Percentiles rank a stretch among this genome's conserved stretches.
phyloP scores from a whole-genome alignment of 2,113 vertebrate genomes.

The human region GRCh38 chrX:130754001-130754500 shows the following conservation, averaged over 20 bases:
- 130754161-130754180: background rate
- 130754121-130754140: background rate
- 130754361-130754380: conserved; percentile 23
- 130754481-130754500: too few relatives aligned
- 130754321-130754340: conserved; percentile 6
- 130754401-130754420: conserved; percentile 1
- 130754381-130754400: background rate
- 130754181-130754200: background rate
- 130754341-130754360: conserved; percentile 9
- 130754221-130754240: background rate
- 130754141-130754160: background rate
- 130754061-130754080: background rate
- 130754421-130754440: conserved; percentile 43
- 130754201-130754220: background rate
- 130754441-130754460: conserved; percentile 5
- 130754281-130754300: conserved; percentile 1
- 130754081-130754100: background rate
- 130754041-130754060: background rate
- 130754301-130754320: conserved; percentile 31
- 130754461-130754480: too few relatives aligned
- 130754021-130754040: background rate
- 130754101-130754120: background rate
- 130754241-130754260: conserved; percentile 30
- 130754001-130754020: background rate
- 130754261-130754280: conserved; percentile 30